phyloP scores from a whole-genome alignment of 2,113 vertebrate species.

The Platysternon megacephalum region DNA sequence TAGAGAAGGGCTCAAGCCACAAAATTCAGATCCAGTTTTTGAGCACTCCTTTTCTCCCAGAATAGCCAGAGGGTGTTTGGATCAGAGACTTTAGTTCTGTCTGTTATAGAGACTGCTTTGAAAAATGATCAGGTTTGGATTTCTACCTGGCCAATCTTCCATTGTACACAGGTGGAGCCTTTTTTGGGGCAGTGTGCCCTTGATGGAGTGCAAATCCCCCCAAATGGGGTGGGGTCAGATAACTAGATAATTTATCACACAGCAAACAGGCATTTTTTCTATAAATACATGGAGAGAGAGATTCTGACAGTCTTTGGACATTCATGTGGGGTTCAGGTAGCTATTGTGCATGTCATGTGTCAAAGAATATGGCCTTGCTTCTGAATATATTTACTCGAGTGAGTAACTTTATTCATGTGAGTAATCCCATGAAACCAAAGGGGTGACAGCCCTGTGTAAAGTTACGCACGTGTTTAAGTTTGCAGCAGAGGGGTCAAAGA shows the following conservation, averaged over 20 bases:
- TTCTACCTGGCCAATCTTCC: background rate
- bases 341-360: background rate
- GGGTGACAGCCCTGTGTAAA: too few species aligned
- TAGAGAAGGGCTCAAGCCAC: background rate
- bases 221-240: background rate
- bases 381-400: accelerated
- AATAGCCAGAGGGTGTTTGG: accelerated
- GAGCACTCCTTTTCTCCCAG: background rate
- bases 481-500: background rate
- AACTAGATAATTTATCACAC: background rate
- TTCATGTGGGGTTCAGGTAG: background rate
- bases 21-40: accelerated
- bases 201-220: background rate
- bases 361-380: background rate
- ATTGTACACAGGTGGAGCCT: background rate
- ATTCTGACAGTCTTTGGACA: background rate
- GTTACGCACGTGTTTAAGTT: background rate
- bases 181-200: background rate
- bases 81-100: background rate
- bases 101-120: background rate
- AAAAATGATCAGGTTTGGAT: background rate
- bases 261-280: conserved; percentile 10
- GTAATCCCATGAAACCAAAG: background rate
- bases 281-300: background rate
- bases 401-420: background rate